Evolutionary conservation across 2,797 vertebrate species (phyloP).

Genomic region (Anabas testudineus): DNA sequence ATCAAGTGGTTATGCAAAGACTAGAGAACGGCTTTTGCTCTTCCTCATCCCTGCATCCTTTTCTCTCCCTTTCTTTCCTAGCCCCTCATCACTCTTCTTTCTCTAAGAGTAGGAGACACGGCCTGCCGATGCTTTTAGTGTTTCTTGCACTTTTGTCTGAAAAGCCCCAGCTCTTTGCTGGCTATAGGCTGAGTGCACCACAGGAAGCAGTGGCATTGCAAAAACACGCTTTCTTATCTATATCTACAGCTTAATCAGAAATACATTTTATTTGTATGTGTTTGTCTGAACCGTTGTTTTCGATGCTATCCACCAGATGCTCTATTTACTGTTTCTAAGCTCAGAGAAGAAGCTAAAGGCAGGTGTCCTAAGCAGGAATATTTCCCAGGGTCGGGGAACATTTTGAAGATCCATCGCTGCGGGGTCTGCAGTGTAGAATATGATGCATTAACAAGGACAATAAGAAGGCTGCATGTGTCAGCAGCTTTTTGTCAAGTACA

Average conservation of each 20-base stretch:
- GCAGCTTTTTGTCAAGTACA: too few species aligned
- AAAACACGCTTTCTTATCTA: slow-evolving; percentile 16
- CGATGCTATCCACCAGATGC: too few species aligned
- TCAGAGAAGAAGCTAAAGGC: too few species aligned
- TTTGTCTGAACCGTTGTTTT: neutral
- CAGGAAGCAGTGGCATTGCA: slow-evolving; percentile 18
- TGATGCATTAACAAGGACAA: too few species aligned
- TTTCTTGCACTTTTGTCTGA: slow-evolving; percentile 42
- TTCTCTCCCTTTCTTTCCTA: slow-evolving; percentile 23
- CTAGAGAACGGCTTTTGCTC: slow-evolving; percentile 32
- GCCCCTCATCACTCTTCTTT: slow-evolving; percentile 29
- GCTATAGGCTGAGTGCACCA: slow-evolving; percentile 23
- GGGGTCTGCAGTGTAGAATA: too few species aligned
- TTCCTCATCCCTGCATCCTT: slow-evolving; percentile 35
- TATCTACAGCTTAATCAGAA: slow-evolving; percentile 14
- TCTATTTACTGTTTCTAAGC: too few species aligned
- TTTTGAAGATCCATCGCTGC: too few species aligned
- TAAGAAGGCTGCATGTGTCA: too few species aligned
- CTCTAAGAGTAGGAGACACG: slow-evolving; percentile 42
- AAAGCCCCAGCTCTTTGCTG: slow-evolving; percentile 21
- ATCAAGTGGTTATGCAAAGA: slow-evolving; percentile 52
- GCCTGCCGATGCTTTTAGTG: slow-evolving; percentile 47
- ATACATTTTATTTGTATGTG: neutral
- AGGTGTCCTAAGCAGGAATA: too few species aligned
- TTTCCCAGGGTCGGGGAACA: too few species aligned